These are phyloP conservation scores for Formica selysi DNA, from an alignment of 1,140 invertebrate genomes.

Conservation along the genomic window DNA sequence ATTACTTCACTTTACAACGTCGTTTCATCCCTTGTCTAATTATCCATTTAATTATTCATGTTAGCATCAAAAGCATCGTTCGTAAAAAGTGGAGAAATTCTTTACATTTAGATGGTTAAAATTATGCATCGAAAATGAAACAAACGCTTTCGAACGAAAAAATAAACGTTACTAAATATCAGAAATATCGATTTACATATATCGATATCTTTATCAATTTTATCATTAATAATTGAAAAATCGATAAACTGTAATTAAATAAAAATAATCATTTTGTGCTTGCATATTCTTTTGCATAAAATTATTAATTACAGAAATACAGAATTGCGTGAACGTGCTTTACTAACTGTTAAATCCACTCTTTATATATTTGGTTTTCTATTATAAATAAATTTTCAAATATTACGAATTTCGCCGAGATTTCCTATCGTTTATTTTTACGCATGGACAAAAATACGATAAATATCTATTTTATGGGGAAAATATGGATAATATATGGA, in stretches of 20 bases:
- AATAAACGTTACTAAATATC: slow-evolving; percentile 16
- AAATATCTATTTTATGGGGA: slow-evolving; percentile 20
- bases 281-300: neutral
- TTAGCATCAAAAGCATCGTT: slow-evolving; percentile 26
- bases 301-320: neutral
- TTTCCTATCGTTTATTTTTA: slow-evolving; percentile 47
- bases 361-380: slow-evolving; percentile 17
- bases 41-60: slow-evolving; percentile 61
- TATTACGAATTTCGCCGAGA: neutral
- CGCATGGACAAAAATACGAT: slow-evolving; percentile 2
- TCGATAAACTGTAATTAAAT: neutral
- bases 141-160: slow-evolving; percentile 11
- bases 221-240: neutral
- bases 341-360: slow-evolving; percentile 16
- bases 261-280: neutral
- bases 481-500: slow-evolving; percentile 33
- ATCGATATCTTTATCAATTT: slow-evolving; percentile 14
- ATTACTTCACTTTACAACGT: slow-evolving; percentile 45
- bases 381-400: slow-evolving; percentile 39
- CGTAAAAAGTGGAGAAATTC: slow-evolving; percentile 35
- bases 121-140: slow-evolving; percentile 47
- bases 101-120: slow-evolving; percentile 7
- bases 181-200: neutral
- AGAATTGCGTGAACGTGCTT: neutral
- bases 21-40: slow-evolving; percentile 35